Evolutionary conservation across 2,113 vertebrate species (phyloP), one percentile per base, ranked within the genome.

Genomic region (Cavia aperea): DNA sequence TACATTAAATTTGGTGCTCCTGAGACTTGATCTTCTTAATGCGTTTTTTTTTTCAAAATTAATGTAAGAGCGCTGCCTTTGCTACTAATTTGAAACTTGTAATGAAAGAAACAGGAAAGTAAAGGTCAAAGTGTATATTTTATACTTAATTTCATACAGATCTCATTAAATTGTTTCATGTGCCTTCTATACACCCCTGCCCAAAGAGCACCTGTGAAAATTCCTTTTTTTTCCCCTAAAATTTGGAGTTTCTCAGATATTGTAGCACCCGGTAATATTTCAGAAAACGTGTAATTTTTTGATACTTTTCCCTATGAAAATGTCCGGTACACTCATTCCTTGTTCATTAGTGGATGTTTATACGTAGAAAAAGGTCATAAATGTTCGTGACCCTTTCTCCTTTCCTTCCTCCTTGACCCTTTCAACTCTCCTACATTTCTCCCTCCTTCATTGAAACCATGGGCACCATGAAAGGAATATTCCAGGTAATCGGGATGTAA

Each of bases 11-110:
- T 73, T 68, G 19, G 2, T 83, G 46, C 5, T 39, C 31, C 23
- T 81, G 36, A 68, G 23, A 87, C 92, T 54, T 87, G 58, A 77
- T 82, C 29, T 29, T 70, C 39, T 81, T 93, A 78, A n/a, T 79
- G 19, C 36, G 66, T 60, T 86, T 92, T 93, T 92, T 93, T 58
- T 12, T 26, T 70, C 31, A 43, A 65, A 51, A n/a, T 39, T 68
- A 39, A 78, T 68, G 86, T 73, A 83, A 46, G 12, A 43, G 8
- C 46, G 72, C 0, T 2, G 9, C 5, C 43, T 75, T 75, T 7
- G 24, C 73, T 46, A 77, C 7, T 46, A 26, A 5, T 43, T 73
- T 51, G 7, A 86, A 77, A 1, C 1, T 9, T 70, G 1, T 51
- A 19, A 10, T 60, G 51, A 77, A 92, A 5, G 21, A 70, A 43